Conservation (phyloP, 1,140 invertebrate species). For the Delia radicum region DNA sequence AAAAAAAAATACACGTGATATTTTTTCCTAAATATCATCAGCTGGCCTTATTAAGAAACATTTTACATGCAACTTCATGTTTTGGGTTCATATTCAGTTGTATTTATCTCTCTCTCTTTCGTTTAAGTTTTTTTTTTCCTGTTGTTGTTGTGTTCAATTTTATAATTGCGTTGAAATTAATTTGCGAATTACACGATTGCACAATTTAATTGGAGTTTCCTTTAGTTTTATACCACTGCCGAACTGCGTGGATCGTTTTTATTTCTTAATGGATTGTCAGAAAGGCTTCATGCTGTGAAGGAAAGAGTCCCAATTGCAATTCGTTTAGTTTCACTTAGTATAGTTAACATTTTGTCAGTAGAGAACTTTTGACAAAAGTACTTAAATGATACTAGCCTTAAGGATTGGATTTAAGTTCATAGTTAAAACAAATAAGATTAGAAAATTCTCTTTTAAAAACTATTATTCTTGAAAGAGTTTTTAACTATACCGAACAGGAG, state of each 20-base stretch:
- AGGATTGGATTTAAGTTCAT: too few relatives aligned
- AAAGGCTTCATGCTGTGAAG: not conserved
- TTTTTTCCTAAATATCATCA: not conserved
- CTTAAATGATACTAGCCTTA: too few relatives aligned
- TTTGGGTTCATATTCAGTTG: not conserved
- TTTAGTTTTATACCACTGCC: not conserved
- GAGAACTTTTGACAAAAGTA: too few relatives aligned
- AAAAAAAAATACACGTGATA: not conserved
- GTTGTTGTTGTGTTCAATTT: not conserved
- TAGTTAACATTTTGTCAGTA: too few relatives aligned
- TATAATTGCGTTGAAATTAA: constrained; percentile 57
- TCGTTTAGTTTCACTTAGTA: too few relatives aligned
- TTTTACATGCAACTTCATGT: constrained; percentile 8
- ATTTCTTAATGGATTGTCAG: not conserved
- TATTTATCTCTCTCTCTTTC: not conserved
- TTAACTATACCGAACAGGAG: too few relatives aligned
- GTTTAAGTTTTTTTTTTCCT: not conserved
- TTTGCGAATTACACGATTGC: constrained; percentile 56
- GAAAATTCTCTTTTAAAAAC: too few relatives aligned
- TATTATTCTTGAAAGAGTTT: too few relatives aligned
- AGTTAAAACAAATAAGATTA: too few relatives aligned
- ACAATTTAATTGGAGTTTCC: constrained; percentile 55
- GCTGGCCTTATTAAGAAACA: constrained; percentile 4
- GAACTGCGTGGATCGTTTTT: not conserved
- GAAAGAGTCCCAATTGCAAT: not conserved